Conservation (phyloP, 1,140 invertebrate genomes). For the Polyergus mexicanus region DNA sequence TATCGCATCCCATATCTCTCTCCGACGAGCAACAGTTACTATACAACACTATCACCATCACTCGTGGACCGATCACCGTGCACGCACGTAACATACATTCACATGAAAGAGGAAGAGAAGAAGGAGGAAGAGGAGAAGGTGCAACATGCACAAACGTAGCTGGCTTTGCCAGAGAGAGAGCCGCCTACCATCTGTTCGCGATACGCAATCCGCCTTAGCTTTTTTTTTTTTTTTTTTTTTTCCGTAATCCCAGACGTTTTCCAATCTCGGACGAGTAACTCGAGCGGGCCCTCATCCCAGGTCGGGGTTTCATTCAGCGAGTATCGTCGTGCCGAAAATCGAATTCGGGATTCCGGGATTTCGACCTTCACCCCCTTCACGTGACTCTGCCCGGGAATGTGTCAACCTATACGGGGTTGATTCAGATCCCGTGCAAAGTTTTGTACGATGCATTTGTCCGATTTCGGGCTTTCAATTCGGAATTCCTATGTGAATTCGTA, state of each 20-base stretch:
- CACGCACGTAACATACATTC: conserved; percentile 3
- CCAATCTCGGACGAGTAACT: conserved; percentile 81
- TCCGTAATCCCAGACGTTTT: conserved; percentile 83
- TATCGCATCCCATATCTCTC: conserved; percentile 45
- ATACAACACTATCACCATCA: conserved; percentile 15
- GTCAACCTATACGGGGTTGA: conserved; percentile 34
- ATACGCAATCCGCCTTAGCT: conserved; percentile 81
- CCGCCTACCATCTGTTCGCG: conserved; percentile 82
- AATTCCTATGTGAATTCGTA: conserved; percentile 42
- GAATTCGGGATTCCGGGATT: conserved; percentile 75
- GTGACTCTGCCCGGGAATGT: conserved; percentile 26
- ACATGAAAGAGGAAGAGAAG: not conserved
- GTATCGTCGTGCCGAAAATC: conserved; percentile 80
- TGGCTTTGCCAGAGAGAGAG: conserved; percentile 67
- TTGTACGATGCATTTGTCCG: conserved; percentile 38
- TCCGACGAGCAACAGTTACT: conserved; percentile 55
- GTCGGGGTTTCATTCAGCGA: conserved; percentile 76
- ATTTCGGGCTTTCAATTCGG: conserved; percentile 20
- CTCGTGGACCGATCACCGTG: not conserved
- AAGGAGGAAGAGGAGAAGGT: not conserved
- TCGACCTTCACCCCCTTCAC: conserved; percentile 49
- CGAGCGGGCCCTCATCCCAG: conserved; percentile 64
- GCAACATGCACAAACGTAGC: conserved; percentile 53
- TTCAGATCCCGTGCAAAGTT: conserved; percentile 27
- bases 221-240: conserved; percentile 56